phyloP scores from a whole-genome alignment of 2,888 invertebrate genomes.

The Drosophila stalkeri region DNA sequence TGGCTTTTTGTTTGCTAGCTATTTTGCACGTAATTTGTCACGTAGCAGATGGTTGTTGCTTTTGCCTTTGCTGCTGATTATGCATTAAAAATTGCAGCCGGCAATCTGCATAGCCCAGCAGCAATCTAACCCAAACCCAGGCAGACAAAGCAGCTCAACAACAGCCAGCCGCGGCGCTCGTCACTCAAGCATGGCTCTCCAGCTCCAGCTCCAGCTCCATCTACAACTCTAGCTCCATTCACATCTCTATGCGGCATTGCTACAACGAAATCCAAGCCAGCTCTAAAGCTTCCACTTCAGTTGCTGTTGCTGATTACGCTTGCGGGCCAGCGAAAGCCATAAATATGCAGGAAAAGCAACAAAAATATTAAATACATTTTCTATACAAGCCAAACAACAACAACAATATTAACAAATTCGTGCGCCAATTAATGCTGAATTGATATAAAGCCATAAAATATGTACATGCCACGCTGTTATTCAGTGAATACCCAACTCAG shows the following conservation, averaged over 20 bases:
- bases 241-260: slow-evolving; percentile 17
- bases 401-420: slow-evolving; percentile 43
- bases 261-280: slow-evolving; percentile 27
- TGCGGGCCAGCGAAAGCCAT: slow-evolving; percentile 61
- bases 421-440: slow-evolving; percentile 73
- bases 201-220: not conserved
- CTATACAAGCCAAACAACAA: slow-evolving; percentile 16
- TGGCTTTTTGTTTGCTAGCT: slow-evolving; percentile 45
- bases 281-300: slow-evolving; percentile 27
- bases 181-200: slow-evolving; percentile 53
- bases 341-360: slow-evolving; percentile 51
- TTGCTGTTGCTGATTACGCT: slow-evolving; percentile 49
- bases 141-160: not conserved
- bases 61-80: slow-evolving; percentile 63
- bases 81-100: slow-evolving; percentile 74
- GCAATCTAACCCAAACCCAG: slow-evolving; percentile 9
- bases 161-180: slow-evolving; percentile 41
- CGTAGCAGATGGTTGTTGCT: slow-evolving; percentile 64
- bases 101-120: slow-evolving; percentile 69
- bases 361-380: slow-evolving; percentile 47
- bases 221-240: slow-evolving; percentile 2
- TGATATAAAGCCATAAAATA: slow-evolving; percentile 70
- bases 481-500: slow-evolving; percentile 13
- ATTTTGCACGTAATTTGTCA: slow-evolving; percentile 80
- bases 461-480: slow-evolving; percentile 24